Base-by-base conservation (phyloP, 92 coral and sea anemone species). In the Zoanthus sociatus region DNA sequence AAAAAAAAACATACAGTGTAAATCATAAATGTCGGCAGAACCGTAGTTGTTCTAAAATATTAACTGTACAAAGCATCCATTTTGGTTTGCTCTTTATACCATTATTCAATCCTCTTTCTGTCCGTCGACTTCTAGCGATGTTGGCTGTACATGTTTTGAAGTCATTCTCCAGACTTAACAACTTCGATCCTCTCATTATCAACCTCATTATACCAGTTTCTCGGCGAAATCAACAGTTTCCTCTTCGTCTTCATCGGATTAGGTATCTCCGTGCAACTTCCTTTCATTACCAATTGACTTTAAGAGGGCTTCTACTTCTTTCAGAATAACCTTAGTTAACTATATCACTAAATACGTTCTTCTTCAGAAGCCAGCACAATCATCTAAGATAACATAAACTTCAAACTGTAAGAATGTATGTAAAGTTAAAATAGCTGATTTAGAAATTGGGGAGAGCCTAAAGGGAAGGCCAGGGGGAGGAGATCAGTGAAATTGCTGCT, bases 221-320 rank as follows among this genome's bases (percentile, higher is more conserved):
- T 66, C 26, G 26, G 15, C 71, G 20, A 26, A 66, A 26, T 66
- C 71, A 66, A 26, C 26, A 66, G 18, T 66, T 9, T 18, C 71
- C 1, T 66, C 26, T 66, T 66, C 15, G 71, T 66, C 20, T 66
- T 66, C 71, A 66, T 66, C 71, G 71, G 71, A 66, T 17, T 66
- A n/a, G 30, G 71, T 13, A 66, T 66, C 71, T 66, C 18, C 71
- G 26, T 17, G 71, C 2, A 66, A 26, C 30, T 66, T 66, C 71
- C 15, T 66, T 66, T 66, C 71, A 17, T 64, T 64, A 64, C 71
- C 71, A 66, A n/a, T 66, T 4, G 71, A 17, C 2, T 66, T 66
- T 66, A 66, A 66, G 5, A 66, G 5, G 71, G 71, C 71, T 18
- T 7, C 30, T 66, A 66, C 71, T 12, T 66, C 71, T 4, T 66